Evolutionary conservation across 2,797 vertebrate genomes (phyloP), one percentile per base, ranked within the genome.

Genomic region (Channallabes apus): DNA sequence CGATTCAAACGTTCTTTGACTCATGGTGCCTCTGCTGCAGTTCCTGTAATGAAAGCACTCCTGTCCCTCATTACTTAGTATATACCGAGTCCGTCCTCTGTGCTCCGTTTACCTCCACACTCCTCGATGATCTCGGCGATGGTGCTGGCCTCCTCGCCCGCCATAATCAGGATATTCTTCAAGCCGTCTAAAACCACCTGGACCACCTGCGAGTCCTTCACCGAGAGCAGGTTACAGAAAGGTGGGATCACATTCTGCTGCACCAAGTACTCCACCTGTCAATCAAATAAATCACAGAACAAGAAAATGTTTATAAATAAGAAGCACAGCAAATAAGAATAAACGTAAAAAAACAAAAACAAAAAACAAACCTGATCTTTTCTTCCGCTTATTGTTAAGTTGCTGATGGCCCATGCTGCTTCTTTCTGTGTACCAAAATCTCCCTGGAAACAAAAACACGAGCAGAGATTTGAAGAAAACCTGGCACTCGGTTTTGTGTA

Each of bases 391-490:
- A 99, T 99, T 87, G 98, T 99, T 93, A 99, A 96, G 93, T 99
- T 99, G 93, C 98, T 99, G 94, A 99, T 99, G 91, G 98, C 98
- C 98, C 98, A 99, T 54, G 98, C 98, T 87, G 98, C 98, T 93
- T 99, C 98, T 92, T 99, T 99, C 92, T 99, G 98, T 90, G 98
- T 99, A 91, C 98, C 98, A 88, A 99, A 99, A 92, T 99, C 98
- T 2, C 97, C 98, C 98, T 99, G 65, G 15, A 58, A 78, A 69
- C 2, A 65, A 72, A 14, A 61, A 32, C 9, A 61, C 4, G 3
- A 80, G 22, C 15, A 61, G 54, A 24, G 4, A 72, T 24, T 6
- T 20, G 15, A 51, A 64, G 29, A 46, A 51, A 46, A 65, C 27
- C 20, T 51, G 3, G 35, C 15, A 38, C 18, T n/a, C 14, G 7